These are phyloP conservation scores for Tortricodes alternella DNA, from an alignment of 2,888 invertebrate species.

Conservation along the genomic window DNA sequence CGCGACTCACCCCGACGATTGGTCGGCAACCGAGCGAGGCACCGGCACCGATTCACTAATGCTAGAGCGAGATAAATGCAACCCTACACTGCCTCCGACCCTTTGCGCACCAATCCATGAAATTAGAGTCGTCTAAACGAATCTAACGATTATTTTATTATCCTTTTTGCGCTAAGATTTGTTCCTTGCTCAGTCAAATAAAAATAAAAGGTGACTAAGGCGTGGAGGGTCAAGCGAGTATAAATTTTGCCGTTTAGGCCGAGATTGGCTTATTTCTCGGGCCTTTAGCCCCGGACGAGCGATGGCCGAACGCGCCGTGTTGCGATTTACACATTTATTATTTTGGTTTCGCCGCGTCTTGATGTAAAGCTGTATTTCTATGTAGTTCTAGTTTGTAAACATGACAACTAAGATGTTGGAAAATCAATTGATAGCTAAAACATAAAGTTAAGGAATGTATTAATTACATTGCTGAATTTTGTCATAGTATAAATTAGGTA, in stretches of 20 bases:
- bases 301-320: slow-evolving; percentile 37
- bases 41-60: slow-evolving; percentile 24
- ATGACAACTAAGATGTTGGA: no score
- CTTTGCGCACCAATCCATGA: slow-evolving; percentile 80
- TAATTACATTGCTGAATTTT: no score
- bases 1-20: slow-evolving; percentile 58
- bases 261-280: slow-evolving; percentile 75
- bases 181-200: slow-evolving; percentile 83
- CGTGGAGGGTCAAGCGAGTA: slow-evolving; percentile 75
- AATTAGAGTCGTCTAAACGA: slow-evolving; percentile 82
- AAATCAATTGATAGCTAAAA: no score
- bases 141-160: slow-evolving; percentile 83
- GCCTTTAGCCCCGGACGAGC: slow-evolving; percentile 62
- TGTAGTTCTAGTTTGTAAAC: no score
- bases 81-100: slow-evolving; percentile 64
- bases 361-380: not conserved
- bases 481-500: no score
- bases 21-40: slow-evolving; percentile 58
- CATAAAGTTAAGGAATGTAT: no score
- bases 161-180: slow-evolving; percentile 82
- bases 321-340: not conserved
- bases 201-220: slow-evolving; percentile 82
- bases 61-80: slow-evolving; percentile 50
- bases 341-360: not conserved
- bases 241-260: slow-evolving; percentile 74